A percentile compares a stretch with the other conserved stretches of the same genome.
These are phyloP conservation scores for Gadopsis marmoratus DNA, from an alignment of 2,797 vertebrate genomes.

Conservation along the genomic window DNA sequence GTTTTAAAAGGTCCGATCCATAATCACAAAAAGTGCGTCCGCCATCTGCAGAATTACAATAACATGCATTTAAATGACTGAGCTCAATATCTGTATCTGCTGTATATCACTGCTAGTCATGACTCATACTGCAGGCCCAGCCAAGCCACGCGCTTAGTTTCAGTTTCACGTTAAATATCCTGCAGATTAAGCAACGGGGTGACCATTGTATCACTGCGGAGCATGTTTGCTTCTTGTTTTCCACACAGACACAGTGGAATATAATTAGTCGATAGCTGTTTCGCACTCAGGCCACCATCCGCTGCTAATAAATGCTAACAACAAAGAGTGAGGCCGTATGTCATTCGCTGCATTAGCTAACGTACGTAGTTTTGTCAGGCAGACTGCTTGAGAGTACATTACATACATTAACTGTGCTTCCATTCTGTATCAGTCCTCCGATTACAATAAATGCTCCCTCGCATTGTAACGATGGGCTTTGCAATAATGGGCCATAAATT, in stretches of 20 bases:
- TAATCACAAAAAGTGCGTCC: constrained; percentile 62
- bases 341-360: constrained; percentile 73
- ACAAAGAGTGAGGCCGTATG: constrained; percentile 72
- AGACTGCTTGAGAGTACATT: constrained; percentile 66
- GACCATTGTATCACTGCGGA: constrained; percentile 41
- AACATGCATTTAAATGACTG: constrained; percentile 64
- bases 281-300: constrained; percentile 39
- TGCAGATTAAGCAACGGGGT: constrained; percentile 61
- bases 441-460: constrained; percentile 77
- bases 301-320: constrained; percentile 75
- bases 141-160: constrained; percentile 11
- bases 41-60: constrained; percentile 67
- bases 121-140: constrained; percentile 57
- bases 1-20: constrained; percentile 62
- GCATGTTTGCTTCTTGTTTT: constrained; percentile 54
- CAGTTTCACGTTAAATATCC: constrained; percentile 55
- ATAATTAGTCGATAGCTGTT: constrained; percentile 66
- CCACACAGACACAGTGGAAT: constrained; percentile 54
- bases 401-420: constrained; percentile 78
- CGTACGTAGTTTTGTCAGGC: constrained; percentile 66
- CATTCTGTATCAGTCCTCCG: constrained; percentile 70
- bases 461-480: constrained; percentile 74
- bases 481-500: constrained; percentile 87
- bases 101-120: constrained; percentile 61
- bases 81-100: constrained; percentile 52